Percentiles rank a stretch among this genome's conserved stretches.
Evolutionary conservation across 2,797 vertebrate species (phyloP).

Genomic region (Orientallactaga sibirica): DNA sequence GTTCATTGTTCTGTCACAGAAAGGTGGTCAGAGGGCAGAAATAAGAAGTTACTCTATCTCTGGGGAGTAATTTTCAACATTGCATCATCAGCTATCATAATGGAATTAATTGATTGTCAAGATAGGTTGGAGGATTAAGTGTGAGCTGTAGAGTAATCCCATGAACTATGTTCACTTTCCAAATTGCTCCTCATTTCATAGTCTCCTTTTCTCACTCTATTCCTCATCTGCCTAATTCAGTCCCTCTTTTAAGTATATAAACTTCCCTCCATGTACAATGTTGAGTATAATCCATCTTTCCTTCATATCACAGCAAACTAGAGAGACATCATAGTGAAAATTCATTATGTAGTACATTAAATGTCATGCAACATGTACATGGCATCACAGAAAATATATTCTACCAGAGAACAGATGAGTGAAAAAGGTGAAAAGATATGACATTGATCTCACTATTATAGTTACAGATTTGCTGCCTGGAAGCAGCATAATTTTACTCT

Average conservation of each 20-base stretch:
- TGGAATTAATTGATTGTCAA: background rate
- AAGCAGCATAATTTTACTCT: background rate
- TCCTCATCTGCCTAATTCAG: background rate
- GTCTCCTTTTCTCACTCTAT: background rate
- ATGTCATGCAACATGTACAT: background rate
- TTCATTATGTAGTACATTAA: background rate
- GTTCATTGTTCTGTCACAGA: constrained; percentile 22
- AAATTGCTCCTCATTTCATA: background rate
- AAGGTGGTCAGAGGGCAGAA: constrained; percentile 5
- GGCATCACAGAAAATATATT: background rate
- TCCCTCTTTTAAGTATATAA: background rate
- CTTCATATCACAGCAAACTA: background rate
- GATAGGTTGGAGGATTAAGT: background rate
- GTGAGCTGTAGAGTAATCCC: background rate
- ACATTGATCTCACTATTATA: background rate
- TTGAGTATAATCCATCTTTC: background rate
- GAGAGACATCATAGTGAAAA: background rate
- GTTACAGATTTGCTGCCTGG: background rate
- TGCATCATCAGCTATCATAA: background rate
- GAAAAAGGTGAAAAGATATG: background rate
- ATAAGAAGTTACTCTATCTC: background rate
- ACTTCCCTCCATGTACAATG: background rate
- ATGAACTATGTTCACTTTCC: background rate
- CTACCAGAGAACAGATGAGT: background rate
- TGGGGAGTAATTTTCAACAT: constrained; percentile 34